Base-by-base conservation (phyloP, 2,888 invertebrate genomes). In the Epicampocera succincta region DNA sequence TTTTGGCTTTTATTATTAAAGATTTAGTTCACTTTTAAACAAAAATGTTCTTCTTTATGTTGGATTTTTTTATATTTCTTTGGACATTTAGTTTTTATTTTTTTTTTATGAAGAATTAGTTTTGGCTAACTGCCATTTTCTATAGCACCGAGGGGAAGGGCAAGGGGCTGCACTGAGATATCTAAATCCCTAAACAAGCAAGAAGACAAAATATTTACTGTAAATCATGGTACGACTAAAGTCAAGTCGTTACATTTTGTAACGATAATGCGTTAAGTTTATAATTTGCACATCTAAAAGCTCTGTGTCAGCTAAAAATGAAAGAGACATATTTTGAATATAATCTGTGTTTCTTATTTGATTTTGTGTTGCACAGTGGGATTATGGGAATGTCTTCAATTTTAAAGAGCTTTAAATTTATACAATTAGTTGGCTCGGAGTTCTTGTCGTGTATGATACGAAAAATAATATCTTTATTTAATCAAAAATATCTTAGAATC, bases 51-150 rank as follows among this genome's bases (percentile, higher is more conserved):
- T 0, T 8, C 15, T 58, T 21, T 56, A 4, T 44, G 8, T 69
- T 48, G 4, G 21, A 15, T 46, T 48, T 54, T 46, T 58, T 0
- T 63, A 17, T 29, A 1, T 50, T 76, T 54, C 38, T 29, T 44
- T 13, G 17, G 15, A 15, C 48, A 15, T 58, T 21, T 50, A n/a
- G n/a, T 42, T 42, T 48, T 40, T 5, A 19, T 9, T 33, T 33
- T 33, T 66, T 58, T 44, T 60, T 73, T 38, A 33, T 46, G 9
- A 42, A 42, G 6, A 58, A 58, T 46, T 56, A 65, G 58, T 73
- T 73, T 73, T 66, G 73, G 66, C n/a, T 25, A 40, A 17, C 15
- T 79, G 66, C 60, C 78, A 73, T 56, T 71, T 56, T 60, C 25
- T 13, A 33, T 60, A 50, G 44, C 42, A 40, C 38, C 42, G 12